Percentiles rank a stretch among this genome's conserved stretches.
Conservation (phyloP, 2,888 invertebrate genomes). For the Euzetes globulus region DNA sequence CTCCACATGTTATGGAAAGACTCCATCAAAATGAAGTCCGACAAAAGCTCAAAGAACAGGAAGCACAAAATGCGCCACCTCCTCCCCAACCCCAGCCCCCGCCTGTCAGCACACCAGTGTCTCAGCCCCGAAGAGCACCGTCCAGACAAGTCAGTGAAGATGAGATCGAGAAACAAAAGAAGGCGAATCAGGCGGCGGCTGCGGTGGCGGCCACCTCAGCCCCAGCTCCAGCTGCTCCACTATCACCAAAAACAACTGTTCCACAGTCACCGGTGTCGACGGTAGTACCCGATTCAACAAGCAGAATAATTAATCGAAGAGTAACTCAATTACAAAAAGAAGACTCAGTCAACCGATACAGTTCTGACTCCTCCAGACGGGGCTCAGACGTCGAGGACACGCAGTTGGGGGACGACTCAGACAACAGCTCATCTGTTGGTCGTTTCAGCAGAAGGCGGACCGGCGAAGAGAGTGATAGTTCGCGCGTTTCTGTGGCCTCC, state of each 20-base stretch:
- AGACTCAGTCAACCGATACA: conserved; percentile 9
- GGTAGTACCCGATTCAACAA: conserved; percentile 5
- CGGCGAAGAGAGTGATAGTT: background rate
- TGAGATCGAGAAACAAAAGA: conserved; percentile 76
- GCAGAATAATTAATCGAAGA: conserved; percentile 18
- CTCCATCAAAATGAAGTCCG: conserved; percentile 66
- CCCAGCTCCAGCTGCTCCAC: conserved; percentile 1
- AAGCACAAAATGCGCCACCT: conserved; percentile 24
- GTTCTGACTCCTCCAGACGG: conserved; percentile 18
- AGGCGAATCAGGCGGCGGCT: conserved; percentile 62
- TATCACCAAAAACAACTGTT: conserved; percentile 11
- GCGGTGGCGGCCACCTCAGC: conserved; percentile 21
- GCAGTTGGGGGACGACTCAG: conserved; percentile 12
- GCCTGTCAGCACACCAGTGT: conserved; percentile 38
- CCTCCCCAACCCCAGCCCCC: conserved; percentile 36
- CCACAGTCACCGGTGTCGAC: conserved; percentile 3
- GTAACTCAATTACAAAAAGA: conserved; percentile 33
- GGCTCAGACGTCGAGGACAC: conserved; percentile 24
- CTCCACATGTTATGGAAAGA: conserved; percentile 78
- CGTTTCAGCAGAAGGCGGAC: background rate
- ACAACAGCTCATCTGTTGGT: background rate
- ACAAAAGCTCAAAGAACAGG: conserved; percentile 57
- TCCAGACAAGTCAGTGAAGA: conserved; percentile 77
- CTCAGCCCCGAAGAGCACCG: conserved; percentile 45
- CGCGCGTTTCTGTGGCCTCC: background rate